A percentile compares a stretch with the other conserved stretches of the same genome.
Evolutionary conservation across 2,888 invertebrate species (phyloP).

Genomic region (Pandemis corylana): DNA sequence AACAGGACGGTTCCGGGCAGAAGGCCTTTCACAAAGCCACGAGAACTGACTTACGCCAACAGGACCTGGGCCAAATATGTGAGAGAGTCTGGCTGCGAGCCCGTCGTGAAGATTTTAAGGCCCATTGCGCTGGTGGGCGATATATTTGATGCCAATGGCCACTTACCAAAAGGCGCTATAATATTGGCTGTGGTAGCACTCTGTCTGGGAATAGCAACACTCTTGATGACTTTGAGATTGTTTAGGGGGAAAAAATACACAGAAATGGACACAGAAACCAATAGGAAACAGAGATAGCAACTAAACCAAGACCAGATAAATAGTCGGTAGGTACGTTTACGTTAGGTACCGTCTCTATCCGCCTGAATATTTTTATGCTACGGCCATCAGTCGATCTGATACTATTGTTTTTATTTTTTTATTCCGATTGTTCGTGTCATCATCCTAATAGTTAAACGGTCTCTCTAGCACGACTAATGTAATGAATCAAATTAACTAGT

Average conservation of each 20-base stretch:
- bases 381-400: slow-evolving; percentile 13
- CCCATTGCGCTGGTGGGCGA: slow-evolving; percentile 72
- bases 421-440: slow-evolving; percentile 41
- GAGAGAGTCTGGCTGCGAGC: slow-evolving; percentile 87
- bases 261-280: slow-evolving; percentile 63
- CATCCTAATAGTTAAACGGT: slow-evolving; percentile 43
- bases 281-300: slow-evolving; percentile 70
- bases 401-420: slow-evolving; percentile 39
- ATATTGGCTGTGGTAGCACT: slow-evolving; percentile 70
- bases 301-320: slow-evolving; percentile 27
- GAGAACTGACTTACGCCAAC: slow-evolving; percentile 84
- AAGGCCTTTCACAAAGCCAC: slow-evolving; percentile 84
- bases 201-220: slow-evolving; percentile 60
- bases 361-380: slow-evolving; percentile 11
- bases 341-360: slow-evolving; percentile 43
- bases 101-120: slow-evolving; percentile 78
- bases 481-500: slow-evolving; percentile 51
- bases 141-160: slow-evolving; percentile 51
- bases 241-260: slow-evolving; percentile 56
- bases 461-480: slow-evolving; percentile 49
- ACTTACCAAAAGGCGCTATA: slow-evolving; percentile 62
- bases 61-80: slow-evolving; percentile 91
- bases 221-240: slow-evolving; percentile 72
- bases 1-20: slow-evolving; percentile 84
- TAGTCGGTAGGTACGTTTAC: slow-evolving; percentile 1